A percentile compares a stretch with the other conserved stretches of the same genome.
Conservation (phyloP, 1,140 invertebrate species). For the Procambarus clarkii region DNA sequence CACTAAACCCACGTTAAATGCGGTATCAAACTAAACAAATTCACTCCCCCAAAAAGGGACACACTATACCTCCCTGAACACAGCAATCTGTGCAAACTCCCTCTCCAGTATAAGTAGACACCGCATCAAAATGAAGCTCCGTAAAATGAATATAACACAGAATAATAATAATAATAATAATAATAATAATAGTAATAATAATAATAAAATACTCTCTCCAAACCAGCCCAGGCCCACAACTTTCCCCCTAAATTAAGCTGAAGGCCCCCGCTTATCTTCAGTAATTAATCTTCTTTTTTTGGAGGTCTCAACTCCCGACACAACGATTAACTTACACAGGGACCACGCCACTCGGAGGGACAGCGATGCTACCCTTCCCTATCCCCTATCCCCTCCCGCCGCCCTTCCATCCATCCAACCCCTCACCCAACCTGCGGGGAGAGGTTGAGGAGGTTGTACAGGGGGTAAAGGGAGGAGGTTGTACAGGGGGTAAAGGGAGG, state of each 20-base stretch:
- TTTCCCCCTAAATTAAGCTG: constrained; percentile 37
- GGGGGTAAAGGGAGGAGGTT: too few relatives aligned
- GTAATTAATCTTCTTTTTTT: constrained; percentile 48
- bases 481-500: neutral
- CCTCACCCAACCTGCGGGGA: neutral
- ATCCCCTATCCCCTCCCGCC: too few relatives aligned
- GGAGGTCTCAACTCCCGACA: constrained; percentile 11
- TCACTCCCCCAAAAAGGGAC: too few relatives aligned
- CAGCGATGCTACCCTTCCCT: neutral
- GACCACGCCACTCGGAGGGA: neutral
- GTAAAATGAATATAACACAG: neutral
- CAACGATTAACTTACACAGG: constrained; percentile 48
- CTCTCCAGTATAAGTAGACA: too few relatives aligned
- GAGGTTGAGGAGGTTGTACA: too few relatives aligned
- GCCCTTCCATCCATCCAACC: neutral
- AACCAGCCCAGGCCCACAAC: constrained; percentile 7
- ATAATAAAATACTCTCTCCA: constrained; percentile 5
- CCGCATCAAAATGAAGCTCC: neutral
- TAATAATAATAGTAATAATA: too few relatives aligned
- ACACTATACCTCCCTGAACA: too few relatives aligned
- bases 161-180: too few relatives aligned
- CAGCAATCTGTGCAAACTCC: too few relatives aligned
- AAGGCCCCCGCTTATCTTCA: constrained; percentile 25
- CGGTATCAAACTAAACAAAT: too few relatives aligned
- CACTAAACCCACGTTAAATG: too few relatives aligned